A percentile compares a stretch with the other conserved stretches of the same genome.
Conservation (phyloP, 2,113 vertebrate genomes). For the Pterocles burchelli region DNA sequence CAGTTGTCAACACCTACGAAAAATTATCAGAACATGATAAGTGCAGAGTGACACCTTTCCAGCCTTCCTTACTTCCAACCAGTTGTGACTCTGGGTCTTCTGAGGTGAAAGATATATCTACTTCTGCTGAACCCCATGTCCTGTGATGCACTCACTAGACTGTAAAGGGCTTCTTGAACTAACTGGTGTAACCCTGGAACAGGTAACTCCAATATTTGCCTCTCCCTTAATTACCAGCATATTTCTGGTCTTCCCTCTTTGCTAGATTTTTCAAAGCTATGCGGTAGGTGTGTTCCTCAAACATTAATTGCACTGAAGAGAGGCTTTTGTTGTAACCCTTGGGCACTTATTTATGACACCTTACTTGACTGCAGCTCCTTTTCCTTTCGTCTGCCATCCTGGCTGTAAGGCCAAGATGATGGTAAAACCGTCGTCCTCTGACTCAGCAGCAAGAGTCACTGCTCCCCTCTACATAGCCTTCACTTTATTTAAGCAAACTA, state of each 20-base stretch:
- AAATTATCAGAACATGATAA: background rate
- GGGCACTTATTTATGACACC: background rate
- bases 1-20: background rate
- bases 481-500: background rate
- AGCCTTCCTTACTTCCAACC: background rate
- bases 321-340: background rate
- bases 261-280: background rate
- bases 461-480: background rate
- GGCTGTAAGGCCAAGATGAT: accelerated
- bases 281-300: background rate
- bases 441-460: background rate
- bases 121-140: background rate
- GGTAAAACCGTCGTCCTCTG: background rate
- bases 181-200: background rate
- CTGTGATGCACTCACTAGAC: background rate
- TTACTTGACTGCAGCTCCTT: background rate
- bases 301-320: background rate
- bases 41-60: background rate
- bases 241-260: background rate
- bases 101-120: background rate
- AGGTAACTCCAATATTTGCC: background rate
- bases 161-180: accelerated
- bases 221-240: background rate
- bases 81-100: background rate
- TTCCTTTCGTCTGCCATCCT: background rate